Evolutionary conservation across 2,797 vertebrate genomes (phyloP).

Genomic region (Chrysolophus pictus): DNA sequence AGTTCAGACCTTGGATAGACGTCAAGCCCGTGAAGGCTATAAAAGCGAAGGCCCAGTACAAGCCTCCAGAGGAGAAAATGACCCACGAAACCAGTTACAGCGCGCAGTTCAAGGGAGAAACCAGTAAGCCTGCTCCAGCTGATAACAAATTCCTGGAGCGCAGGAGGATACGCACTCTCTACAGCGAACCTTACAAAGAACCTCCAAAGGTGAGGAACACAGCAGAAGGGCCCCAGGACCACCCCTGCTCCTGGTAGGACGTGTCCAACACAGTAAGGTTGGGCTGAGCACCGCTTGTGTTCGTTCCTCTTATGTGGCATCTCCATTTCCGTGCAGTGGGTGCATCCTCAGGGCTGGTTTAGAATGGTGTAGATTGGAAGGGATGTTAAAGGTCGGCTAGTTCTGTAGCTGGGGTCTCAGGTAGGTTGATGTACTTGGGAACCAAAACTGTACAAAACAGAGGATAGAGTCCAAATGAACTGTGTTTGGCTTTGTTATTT

Average conservation of each 20-base stretch:
- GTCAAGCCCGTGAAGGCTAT: conserved; percentile 90
- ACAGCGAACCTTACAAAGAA: conserved; percentile 92
- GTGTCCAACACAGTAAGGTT: not conserved
- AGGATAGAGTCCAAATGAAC: accelerated
- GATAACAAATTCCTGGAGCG: conserved; percentile 90
- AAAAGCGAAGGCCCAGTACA: conserved; percentile 91
- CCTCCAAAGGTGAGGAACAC: conserved; percentile 83
- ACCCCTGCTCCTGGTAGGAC: not conserved
- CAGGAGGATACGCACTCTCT: conserved; percentile 95
- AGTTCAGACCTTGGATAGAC: conserved; percentile 93
- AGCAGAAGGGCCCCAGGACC: accelerated
- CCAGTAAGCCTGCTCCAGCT: conserved; percentile 78
- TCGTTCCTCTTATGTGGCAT: not conserved
- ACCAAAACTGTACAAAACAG: not conserved
- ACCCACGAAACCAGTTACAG: conserved; percentile 94
- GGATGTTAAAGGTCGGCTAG: too few species aligned
- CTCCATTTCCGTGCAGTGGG: not conserved
- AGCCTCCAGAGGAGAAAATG: conserved; percentile 89
- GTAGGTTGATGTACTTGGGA: not conserved
- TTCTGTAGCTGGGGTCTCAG: not conserved
- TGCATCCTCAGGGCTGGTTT: not conserved
- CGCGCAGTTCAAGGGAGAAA: conserved; percentile 91
- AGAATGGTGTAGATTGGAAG: too few species aligned
- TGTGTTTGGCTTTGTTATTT: not conserved
- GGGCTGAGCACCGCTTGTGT: not conserved